A percentile compares a stretch with the other conserved stretches of the same genome.
Evolutionary conservation across 2,888 invertebrate genomes (phyloP).

Genomic region (Trissolcus brochymenae): DNA sequence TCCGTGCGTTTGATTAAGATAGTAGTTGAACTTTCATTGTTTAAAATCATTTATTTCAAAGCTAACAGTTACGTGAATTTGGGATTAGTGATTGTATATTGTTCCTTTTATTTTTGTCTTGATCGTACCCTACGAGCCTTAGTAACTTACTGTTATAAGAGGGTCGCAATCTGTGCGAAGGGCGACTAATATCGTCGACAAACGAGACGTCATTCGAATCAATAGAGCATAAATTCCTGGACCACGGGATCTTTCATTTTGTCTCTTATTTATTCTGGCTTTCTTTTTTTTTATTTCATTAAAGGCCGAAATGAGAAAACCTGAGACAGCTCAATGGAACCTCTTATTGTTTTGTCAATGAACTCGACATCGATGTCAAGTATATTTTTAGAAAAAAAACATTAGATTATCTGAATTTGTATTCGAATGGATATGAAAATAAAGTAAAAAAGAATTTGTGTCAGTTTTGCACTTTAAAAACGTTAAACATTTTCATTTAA

Average conservation of each 20-base stretch:
- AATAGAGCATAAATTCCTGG: slow-evolving; percentile 73
- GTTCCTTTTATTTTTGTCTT: not conserved
- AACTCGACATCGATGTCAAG: not conserved
- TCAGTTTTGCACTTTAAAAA: too few species aligned
- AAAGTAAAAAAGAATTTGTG: too few species aligned
- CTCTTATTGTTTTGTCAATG: not conserved
- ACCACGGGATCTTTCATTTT: slow-evolving; percentile 57
- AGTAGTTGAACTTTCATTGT: not conserved
- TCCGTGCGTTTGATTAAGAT: too few species aligned
- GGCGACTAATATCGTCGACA: slow-evolving; percentile 61
- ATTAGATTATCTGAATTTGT: too few species aligned
- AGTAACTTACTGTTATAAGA: not conserved
- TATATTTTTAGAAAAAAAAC: not conserved
- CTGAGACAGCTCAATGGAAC: not conserved
- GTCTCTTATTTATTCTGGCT: slow-evolving; percentile 11
- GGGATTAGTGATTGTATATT: not conserved
- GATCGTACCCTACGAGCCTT: not conserved
- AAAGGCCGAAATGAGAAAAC: not conserved
- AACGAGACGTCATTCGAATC: slow-evolving; percentile 67
- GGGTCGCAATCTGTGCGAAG: slow-evolving; percentile 5
- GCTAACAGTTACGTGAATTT: not conserved
- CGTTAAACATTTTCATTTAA: too few species aligned
- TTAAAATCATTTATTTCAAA: slow-evolving; percentile 4
- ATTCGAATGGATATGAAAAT: too few species aligned
- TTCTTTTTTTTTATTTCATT: slow-evolving; percentile 4